These are phyloP conservation scores for Manis javanica DNA, from an alignment of 2,797 vertebrate species.

Conservation along the genomic window DNA sequence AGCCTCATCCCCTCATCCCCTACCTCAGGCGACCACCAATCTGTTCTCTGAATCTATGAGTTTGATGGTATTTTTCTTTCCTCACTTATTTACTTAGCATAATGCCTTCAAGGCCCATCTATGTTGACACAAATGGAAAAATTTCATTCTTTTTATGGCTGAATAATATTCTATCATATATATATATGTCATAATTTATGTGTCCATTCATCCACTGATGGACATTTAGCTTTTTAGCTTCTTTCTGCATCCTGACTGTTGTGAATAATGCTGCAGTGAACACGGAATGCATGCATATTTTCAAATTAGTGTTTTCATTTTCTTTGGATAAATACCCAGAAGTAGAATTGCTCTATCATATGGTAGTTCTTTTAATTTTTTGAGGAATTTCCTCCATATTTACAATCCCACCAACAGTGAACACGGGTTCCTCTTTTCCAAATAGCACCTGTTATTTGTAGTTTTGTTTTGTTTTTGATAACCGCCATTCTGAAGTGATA, in stretches of 20 bases:
- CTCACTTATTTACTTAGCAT: background rate
- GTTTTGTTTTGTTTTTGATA: background rate
- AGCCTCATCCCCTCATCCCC: background rate
- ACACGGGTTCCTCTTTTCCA: background rate
- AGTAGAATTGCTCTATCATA: background rate
- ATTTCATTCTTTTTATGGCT: background rate
- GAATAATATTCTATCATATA: background rate
- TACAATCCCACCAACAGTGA: background rate
- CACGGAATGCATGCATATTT: background rate
- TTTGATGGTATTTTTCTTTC: background rate
- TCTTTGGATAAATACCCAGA: background rate
- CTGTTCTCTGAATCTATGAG: background rate
- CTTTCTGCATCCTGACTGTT: background rate
- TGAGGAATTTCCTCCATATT: background rate
- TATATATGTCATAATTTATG: background rate
- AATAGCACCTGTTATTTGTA: background rate
- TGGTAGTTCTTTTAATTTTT: background rate
- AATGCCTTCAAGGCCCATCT: background rate
- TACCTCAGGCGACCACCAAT: background rate
- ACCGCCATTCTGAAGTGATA: background rate
- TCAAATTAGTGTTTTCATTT: too few relatives aligned
- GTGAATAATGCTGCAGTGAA: background rate
- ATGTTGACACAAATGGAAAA: background rate
- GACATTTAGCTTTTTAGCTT: too few relatives aligned
- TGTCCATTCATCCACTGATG: background rate